Base-by-base conservation (phyloP, 2,888 invertebrate genomes). In the Aporophyla lueneburgensis region DNA sequence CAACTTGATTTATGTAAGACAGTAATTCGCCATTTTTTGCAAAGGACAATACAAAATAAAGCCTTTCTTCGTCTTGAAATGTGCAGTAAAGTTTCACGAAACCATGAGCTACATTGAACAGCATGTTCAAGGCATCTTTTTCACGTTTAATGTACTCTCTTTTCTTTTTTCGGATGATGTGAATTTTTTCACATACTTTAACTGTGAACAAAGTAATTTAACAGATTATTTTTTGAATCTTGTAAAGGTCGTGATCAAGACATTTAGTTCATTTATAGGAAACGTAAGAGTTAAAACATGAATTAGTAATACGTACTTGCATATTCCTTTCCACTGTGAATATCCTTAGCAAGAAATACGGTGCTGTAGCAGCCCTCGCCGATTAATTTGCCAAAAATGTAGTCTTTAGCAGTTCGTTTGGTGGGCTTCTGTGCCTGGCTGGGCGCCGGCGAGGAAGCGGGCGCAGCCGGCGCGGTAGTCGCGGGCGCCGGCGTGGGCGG, bases 361-460 rank as follows among this genome's bases (percentile, higher is more conserved):
- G 98, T 99, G 90, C 99, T 99, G 95, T 99, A 99, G 93, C 99
- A 99, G 85, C 99, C 99, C 95, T 99, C 99, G 84, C 99, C 99
- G 89, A 99, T 98, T 83, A 98, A 97, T 97, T 99, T 99, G 77
- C 99, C 99, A 96, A 99, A 99, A 91, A 98, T 98, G 94, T 98
- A 99, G 96, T 99, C 99, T 92, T 98, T 98, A 74, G 99, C 97
- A 33, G 97, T 97, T 89, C 98, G 97, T 93, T 98, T 98, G 69
- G 97, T 95, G 66, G 97, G 93, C 83, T 91, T 93, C 86, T 91
- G 91, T 83, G 95, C 89, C 90, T 96, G 93, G 91, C 93, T 94
- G 70, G 96, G 93, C 51, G 96, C 94, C 58, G 95, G 95, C 72
- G 96, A 94, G n/a, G 96, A 90, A 61, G 95, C 90, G 69, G 88